Base-by-base conservation (phyloP, 2,888 invertebrate genomes). In the Epinotia demarniana region DNA sequence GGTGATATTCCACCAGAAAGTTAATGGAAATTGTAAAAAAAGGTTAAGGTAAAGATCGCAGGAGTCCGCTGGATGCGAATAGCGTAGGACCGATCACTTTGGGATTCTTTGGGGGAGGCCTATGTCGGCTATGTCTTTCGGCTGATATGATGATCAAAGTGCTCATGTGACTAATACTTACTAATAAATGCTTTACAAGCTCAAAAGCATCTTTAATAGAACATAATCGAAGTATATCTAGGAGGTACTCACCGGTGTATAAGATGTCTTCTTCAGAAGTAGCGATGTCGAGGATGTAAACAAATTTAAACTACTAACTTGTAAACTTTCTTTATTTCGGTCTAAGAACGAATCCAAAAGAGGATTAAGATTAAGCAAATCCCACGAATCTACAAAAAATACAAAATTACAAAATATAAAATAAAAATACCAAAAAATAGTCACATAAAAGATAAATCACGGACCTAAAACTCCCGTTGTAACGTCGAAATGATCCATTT, bases 361-460 rank as follows among this genome's bases (percentile, higher is more conserved):
- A 27, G 89, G 85, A 13, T 87, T 85, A 72, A 89, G 80, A 13
- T 87, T 85, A 72, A 89, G 80, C 78, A 85, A 86, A 75, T 90
- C 86, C 82, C 91, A 82, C 18, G 86, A 86, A 81, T 89, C 92
- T 92, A 89, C 80, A 87, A 83, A 85, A 87, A 85, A 78, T 81
- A 81, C 82, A 82, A 81, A 82, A 81, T 79, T 81, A 81, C 82
- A 82, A 81, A 82, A 81, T 79, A 81, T 80, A 84, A 85, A 72
- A 77, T 76, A 76, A 78, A 77, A 66, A n/a, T 12, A 18, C 64
- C 64, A 72, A 46, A 77, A 68, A 76, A 72, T 64, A 69, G 75
- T 46, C 73, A 77, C 39, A 79, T 80, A 77, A 76, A 9, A 19
- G 1, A 70, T 78, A 81, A 75, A 83, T 73, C 80, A 80, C 83